These are phyloP conservation scores for Coptodon rendalli DNA, from an alignment of 2,113 vertebrate species.

Conservation along the genomic window DNA sequence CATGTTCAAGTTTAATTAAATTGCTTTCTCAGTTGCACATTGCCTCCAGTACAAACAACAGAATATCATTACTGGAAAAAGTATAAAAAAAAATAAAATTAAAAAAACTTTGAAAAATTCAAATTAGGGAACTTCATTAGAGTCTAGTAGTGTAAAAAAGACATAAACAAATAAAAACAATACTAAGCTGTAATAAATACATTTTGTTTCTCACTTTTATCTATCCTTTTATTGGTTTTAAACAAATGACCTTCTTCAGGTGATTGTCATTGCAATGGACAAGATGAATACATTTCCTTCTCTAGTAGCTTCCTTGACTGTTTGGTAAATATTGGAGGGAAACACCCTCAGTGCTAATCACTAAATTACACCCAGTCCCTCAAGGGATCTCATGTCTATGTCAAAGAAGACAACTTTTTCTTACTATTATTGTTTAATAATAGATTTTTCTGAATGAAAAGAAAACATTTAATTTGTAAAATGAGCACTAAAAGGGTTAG, in stretches of 20 bases:
- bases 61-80: constrained; percentile 13
- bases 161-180: not conserved
- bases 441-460: not conserved
- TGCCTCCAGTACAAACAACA: constrained; percentile 44
- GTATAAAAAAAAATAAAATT: not conserved
- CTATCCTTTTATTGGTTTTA: not conserved
- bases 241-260: not conserved
- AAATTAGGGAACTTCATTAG: constrained; percentile 18
- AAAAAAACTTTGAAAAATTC: not conserved
- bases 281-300: constrained; percentile 5
- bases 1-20: constrained; percentile 48
- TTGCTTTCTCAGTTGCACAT: constrained; percentile 8
- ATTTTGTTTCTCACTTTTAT: not conserved
- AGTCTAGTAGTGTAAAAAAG: not conserved
- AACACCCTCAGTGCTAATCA: not conserved
- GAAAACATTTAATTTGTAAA: not conserved
- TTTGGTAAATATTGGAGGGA: not conserved
- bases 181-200: not conserved
- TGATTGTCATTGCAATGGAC: not conserved
- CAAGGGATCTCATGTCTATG: not conserved
- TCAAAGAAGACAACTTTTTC: not conserved
- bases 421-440: not conserved
- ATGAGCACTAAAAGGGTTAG: not conserved
- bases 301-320: not conserved
- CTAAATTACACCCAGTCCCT: not conserved